These are phyloP conservation scores for Leucophora obtusa DNA, from an alignment of 2,888 invertebrate genomes.

Conservation along the genomic window DNA sequence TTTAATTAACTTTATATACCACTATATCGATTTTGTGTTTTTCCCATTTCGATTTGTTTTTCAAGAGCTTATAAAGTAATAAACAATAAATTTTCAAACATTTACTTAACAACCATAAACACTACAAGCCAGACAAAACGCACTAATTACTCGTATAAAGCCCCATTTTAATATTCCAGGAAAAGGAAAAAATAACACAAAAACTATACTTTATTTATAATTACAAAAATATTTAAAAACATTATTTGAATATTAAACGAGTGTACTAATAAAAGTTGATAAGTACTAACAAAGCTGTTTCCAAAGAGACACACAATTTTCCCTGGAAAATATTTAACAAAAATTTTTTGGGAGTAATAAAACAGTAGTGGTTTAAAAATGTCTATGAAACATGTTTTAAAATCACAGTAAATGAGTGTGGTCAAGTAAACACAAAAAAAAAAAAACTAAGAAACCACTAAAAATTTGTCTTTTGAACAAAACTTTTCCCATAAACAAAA, in stretches of 20 bases:
- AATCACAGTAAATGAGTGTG: slow-evolving; percentile 51
- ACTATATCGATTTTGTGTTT: slow-evolving; percentile 20
- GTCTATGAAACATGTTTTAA: slow-evolving; percentile 49
- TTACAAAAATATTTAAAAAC: slow-evolving; percentile 23
- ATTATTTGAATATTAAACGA: slow-evolving; percentile 48
- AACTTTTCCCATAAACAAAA: slow-evolving; percentile 61
- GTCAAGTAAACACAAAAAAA: slow-evolving; percentile 16
- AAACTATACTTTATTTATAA: slow-evolving; percentile 32
- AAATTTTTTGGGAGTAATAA: slow-evolving; percentile 34
- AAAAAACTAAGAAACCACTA: slow-evolving; percentile 33
- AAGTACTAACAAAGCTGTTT: background rate
- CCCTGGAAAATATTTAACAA: slow-evolving; percentile 9
- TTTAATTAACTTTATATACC: slow-evolving; percentile 32
- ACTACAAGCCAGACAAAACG: slow-evolving; percentile 15
- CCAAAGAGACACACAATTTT: slow-evolving; percentile 22
- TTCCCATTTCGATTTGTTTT: background rate
- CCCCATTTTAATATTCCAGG: background rate
- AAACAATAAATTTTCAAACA: slow-evolving; percentile 47
- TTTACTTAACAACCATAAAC: slow-evolving; percentile 29
- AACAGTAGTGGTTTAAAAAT: slow-evolving; percentile 57
- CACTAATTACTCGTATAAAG: slow-evolving; percentile 46
- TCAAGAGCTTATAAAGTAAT: slow-evolving; percentile 51
- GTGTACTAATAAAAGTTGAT: slow-evolving; percentile 13
- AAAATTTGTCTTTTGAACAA: slow-evolving; percentile 28
- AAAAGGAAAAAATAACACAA: background rate